Base-by-base conservation (phyloP, 1,140 invertebrate genomes). In the Brachionus rubens region DNA sequence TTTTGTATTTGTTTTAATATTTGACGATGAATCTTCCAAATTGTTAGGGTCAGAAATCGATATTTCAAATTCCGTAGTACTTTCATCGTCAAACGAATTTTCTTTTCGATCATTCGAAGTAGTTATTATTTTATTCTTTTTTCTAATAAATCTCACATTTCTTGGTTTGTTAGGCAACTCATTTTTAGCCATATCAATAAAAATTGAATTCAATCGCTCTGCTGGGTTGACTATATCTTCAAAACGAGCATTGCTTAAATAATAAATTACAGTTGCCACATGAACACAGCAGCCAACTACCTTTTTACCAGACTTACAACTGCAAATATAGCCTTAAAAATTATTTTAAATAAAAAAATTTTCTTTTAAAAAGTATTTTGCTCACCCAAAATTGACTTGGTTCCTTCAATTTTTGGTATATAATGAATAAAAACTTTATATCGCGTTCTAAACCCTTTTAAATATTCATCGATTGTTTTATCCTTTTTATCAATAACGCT, bases 381-480 rank as follows among this genome's bases (percentile, higher is more conserved):
- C 33, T 5, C 33, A 52, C 6, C 16, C 4, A 3, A 52, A 52
- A 21, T 52, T 24, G 52, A 26, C 30, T 3, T 14, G 1, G 52
- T 30, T 12, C 14, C 21, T 14, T 56, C 30, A 30, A 30, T 3
- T 14, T 12, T 3, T 10, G 52, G 52, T 3, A 28, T 3, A 56
- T 56, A 56, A 7, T 30, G 24, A n/a, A 56, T 30, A 56, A 56
- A 56, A 14, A 56, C 52, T 33, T 56, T 56, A n/a, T 56, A 56
- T 5, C 1, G 1, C 1, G 2, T 56, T 33, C 52, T 7, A 56
- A 56, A 56, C 10, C 14, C 19, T 52, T 52, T 52, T 12, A 28
- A 16, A 21, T 21, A 21, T 52, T 52, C 24, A 14, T 56, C 14
- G 26, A 3, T 56, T 12, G 24, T 56, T 30, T 56, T 28, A 3